Evolutionary conservation across 2,888 invertebrate genomes (phyloP).

Genomic region (Oscheius sp.): DNA sequence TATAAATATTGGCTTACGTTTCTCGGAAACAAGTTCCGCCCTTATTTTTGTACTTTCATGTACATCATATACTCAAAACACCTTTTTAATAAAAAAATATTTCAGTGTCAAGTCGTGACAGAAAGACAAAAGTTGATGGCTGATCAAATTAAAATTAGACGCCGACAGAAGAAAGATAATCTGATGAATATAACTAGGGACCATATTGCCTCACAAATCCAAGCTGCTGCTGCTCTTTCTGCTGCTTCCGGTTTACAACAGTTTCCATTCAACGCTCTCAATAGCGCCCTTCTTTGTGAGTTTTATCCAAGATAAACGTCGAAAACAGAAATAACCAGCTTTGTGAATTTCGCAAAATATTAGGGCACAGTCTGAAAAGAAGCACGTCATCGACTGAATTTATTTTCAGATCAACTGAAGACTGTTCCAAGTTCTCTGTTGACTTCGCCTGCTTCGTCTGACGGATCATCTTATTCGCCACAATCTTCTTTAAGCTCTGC

Average conservation of each 20-base stretch:
- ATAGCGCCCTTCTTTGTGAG: constrained; percentile 46
- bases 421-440: constrained; percentile 40
- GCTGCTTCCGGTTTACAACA: constrained; percentile 34
- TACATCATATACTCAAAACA: too few relatives aligned
- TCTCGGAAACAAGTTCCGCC: too few relatives aligned
- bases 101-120: constrained; percentile 66
- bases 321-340: background rate
- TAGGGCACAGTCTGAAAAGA: background rate
- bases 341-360: background rate
- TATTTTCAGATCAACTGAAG: constrained; percentile 33
- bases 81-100: constrained; percentile 15
- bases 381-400: background rate
- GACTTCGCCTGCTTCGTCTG: constrained; percentile 46
- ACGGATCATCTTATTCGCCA: constrained; percentile 46
- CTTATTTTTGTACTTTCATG: too few relatives aligned
- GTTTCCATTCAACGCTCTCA: constrained; percentile 37
- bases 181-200: constrained; percentile 63
- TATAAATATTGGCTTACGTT: too few relatives aligned
- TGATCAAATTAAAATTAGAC: constrained; percentile 67
- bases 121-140: constrained; percentile 68
- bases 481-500: constrained; percentile 28
- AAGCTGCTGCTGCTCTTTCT: constrained; percentile 51
- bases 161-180: constrained; percentile 63
- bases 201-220: constrained; percentile 52
- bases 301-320: background rate